These are phyloP conservation scores for Strongylocentrotus purpuratus DNA, from an alignment of 35 echinoderm and acorn worm genomes.

Conservation along the genomic window DNA sequence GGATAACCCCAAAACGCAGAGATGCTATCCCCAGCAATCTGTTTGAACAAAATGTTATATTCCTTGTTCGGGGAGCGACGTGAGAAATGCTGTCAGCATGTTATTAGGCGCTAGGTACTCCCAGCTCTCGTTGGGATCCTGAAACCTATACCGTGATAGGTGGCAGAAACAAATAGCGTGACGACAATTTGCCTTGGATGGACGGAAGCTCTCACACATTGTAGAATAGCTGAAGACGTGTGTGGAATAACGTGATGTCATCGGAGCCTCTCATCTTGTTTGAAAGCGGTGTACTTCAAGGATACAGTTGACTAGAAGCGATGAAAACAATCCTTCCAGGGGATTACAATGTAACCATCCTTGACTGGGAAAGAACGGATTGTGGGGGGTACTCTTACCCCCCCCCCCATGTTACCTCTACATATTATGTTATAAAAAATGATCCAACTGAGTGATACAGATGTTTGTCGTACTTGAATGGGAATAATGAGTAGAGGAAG, in stretches of 20 bases:
- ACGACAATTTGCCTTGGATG: not conserved
- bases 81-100: not conserved
- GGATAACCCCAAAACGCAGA: too few species aligned
- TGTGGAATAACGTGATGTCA: not conserved
- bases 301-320: not conserved
- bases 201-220: not conserved
- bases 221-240: not conserved
- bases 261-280: not conserved
- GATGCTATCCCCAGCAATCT: too few species aligned
- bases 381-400: too few species aligned
- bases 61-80: not conserved
- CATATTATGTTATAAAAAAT: too few species aligned
- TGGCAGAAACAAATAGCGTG: not conserved
- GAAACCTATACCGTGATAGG: not conserved
- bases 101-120: not conserved
- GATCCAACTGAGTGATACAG: too few species aligned
- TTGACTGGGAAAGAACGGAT: not conserved
- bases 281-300: not conserved
- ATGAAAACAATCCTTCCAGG: not conserved
- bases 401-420: too few species aligned
- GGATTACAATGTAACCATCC: not conserved
- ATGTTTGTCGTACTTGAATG: too few species aligned
- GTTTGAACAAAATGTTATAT: too few species aligned
- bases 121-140: not conserved
- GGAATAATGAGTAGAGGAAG: too few species aligned